Conservation (phyloP, 2,113 vertebrate genomes). For the Pipa parva region DNA sequence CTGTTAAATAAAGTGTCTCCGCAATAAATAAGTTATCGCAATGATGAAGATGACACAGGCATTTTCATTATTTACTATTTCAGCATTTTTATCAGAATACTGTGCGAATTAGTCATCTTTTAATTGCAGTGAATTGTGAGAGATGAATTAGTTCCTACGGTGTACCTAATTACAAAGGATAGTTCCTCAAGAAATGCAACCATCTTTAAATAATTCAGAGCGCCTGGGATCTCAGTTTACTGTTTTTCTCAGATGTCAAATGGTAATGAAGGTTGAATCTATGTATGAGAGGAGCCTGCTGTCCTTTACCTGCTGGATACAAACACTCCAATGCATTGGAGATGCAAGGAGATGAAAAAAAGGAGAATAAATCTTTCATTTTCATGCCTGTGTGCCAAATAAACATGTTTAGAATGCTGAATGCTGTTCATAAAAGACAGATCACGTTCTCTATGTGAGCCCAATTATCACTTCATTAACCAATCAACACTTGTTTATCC, state of each 20-base stretch:
- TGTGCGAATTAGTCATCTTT: slow-evolving; percentile 32
- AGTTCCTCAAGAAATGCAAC: slow-evolving; percentile 9
- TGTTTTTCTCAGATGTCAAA: slow-evolving; percentile 33
- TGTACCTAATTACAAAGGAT: slow-evolving; percentile 27
- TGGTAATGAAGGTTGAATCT: slow-evolving; percentile 20
- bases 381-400: background rate
- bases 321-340: too few relatives aligned
- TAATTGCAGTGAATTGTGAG: slow-evolving; percentile 24
- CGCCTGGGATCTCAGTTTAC: slow-evolving; percentile 28
- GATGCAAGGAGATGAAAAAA: too few relatives aligned
- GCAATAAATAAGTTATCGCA: too few relatives aligned
- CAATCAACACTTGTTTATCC: slow-evolving; percentile 20
- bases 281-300: background rate
- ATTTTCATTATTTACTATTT: too few relatives aligned
- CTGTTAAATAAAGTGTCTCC: too few relatives aligned
- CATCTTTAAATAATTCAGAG: slow-evolving; percentile 28
- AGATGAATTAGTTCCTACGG: slow-evolving; percentile 34
- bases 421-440: background rate
- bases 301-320: slow-evolving; percentile 19
- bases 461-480: slow-evolving; percentile 29
- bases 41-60: too few relatives aligned
- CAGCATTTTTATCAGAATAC: too few relatives aligned
- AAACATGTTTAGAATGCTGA: background rate
- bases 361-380: slow-evolving; percentile 8
- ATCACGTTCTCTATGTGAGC: background rate